These are phyloP conservation scores for Biston betularia DNA, from an alignment of 2,888 invertebrate genomes.

Conservation along the genomic window DNA sequence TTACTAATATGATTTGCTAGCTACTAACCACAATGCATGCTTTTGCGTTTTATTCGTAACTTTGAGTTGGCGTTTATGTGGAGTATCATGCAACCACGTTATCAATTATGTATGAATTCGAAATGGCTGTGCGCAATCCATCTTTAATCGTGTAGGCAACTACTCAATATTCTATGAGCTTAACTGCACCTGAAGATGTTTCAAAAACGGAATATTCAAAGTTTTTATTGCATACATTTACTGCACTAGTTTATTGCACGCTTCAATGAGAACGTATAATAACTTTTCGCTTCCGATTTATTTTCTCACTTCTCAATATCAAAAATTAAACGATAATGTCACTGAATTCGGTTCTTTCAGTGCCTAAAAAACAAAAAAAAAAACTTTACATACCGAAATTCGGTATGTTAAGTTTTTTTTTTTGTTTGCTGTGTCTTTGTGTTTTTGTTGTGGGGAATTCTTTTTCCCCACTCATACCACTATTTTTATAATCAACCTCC, in stretches of 20 bases:
- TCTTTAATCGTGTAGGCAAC: slow-evolving; percentile 14
- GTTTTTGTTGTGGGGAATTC: too few relatives aligned
- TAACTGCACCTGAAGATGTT: slow-evolving; percentile 9
- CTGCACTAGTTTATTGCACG: background rate
- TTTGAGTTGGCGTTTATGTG: slow-evolving; percentile 13
- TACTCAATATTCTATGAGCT: slow-evolving; percentile 17
- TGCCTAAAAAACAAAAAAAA: too few relatives aligned
- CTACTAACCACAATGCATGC: slow-evolving; percentile 5
- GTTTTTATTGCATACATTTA: background rate
- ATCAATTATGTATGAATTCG: slow-evolving; percentile 27
- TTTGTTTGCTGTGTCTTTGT: too few relatives aligned
- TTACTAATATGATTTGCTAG: background rate
- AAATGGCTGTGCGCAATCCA: slow-evolving; percentile 20
- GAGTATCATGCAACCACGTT: slow-evolving; percentile 23
- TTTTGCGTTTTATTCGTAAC: slow-evolving; percentile 7
- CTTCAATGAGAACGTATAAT: background rate
- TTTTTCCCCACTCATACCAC: too few relatives aligned
- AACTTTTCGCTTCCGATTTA: background rate
- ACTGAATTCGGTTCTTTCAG: too few relatives aligned
- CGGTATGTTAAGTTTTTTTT: too few relatives aligned
- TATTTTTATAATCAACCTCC: too few relatives aligned
- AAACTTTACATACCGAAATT: too few relatives aligned
- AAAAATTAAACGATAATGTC: too few relatives aligned
- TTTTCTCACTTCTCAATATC: background rate
- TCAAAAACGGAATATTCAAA: background rate